Base-by-base conservation (phyloP, 2,797 vertebrate species). In the Cacajao melanocephalus region DNA sequence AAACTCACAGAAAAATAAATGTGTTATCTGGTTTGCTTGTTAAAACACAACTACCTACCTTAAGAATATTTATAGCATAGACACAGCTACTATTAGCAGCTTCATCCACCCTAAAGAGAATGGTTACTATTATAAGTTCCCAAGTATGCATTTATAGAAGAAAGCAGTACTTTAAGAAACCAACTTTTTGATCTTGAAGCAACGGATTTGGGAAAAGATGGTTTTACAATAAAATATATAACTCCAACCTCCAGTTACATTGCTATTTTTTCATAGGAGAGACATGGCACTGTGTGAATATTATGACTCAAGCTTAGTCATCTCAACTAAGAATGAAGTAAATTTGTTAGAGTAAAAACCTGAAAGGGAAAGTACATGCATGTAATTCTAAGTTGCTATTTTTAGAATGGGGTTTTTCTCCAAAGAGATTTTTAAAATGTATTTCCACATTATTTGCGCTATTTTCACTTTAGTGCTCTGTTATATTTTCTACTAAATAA, bases 301-400 rank as follows among this genome's bases (percentile, higher is more conserved):
- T 92, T 85, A 92, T 97, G 95, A 97, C 85, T 95, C 96, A 97
- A 88, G 94, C 96, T 97, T 97, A 97, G 92, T 97, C 96, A 97
- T 96, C 94, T 97, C 76, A 94, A 94, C 75, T 73, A 97, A 96
- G 97, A 94, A 94, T 97, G 96, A 98, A 97, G 87, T 95, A 93
- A 96, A 95, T 94, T 90, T 94, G 57, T 84, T 87, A 87, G 88
- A 97, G 88, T 97, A 91, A 98, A 98, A 98, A 91, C 89, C 92
- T 96, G 82, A 97, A 91, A 96, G 88, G 95, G 79, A 97, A 97
- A 9, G 50, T 92, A 50, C 70, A 78, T 50, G 50, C 97, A 91
- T 89, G 79, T 91, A 93, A 97, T 82, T 97, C 90, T 87, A 96
- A 88, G 44, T 85, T 96, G 73, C 97, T 88, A 83, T 90, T 97